Conservation (phyloP, 1,140 invertebrate species). For the Neuroterus valhalla region DNA sequence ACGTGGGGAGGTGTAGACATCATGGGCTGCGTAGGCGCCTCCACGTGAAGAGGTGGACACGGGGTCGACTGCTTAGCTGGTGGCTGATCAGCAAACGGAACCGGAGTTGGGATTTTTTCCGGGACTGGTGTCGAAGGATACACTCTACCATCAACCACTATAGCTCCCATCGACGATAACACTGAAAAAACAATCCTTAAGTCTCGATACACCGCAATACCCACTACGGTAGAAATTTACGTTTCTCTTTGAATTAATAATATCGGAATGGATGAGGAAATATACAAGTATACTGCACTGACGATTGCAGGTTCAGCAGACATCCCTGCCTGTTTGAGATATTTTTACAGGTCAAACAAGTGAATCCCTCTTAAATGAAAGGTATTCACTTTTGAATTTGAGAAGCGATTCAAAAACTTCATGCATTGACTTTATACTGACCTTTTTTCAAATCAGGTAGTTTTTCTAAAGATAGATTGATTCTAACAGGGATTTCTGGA, state of each 20-base stretch:
- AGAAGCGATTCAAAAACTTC: too few species aligned
- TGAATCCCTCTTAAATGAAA: too few species aligned
- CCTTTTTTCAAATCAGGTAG: slow-evolving; percentile 86
- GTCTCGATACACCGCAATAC: too few species aligned
- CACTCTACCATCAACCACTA: slow-evolving; percentile 85
- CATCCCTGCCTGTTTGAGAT: too few species aligned
- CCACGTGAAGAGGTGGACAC: slow-evolving; percentile 44
- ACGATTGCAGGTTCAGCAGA: too few species aligned
- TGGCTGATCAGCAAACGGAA: slow-evolving; percentile 52
- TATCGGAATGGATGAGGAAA: too few species aligned
- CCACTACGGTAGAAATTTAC: too few species aligned
- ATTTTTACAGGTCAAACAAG: too few species aligned
- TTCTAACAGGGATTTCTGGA: slow-evolving; percentile 88
- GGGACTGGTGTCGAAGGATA: slow-evolving; percentile 74
- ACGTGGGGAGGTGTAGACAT: slow-evolving; percentile 59
- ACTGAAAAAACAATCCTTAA: slow-evolving; percentile 72
- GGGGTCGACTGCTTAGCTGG: slow-evolving; percentile 64
- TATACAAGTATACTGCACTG: too few species aligned
- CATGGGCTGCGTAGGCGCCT: slow-evolving; percentile 52
- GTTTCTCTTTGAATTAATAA: too few species aligned
- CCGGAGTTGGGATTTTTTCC: slow-evolving; percentile 63
- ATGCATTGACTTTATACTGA: slow-evolving; percentile 53
- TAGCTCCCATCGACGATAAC: slow-evolving; percentile 82
- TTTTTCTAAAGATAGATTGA: slow-evolving; percentile 85
- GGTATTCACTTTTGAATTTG: too few species aligned